Percentiles rank a stretch among this genome's conserved stretches.
These are phyloP conservation scores for Troilus luridus DNA, from an alignment of 2,888 invertebrate species.

Conservation along the genomic window DNA sequence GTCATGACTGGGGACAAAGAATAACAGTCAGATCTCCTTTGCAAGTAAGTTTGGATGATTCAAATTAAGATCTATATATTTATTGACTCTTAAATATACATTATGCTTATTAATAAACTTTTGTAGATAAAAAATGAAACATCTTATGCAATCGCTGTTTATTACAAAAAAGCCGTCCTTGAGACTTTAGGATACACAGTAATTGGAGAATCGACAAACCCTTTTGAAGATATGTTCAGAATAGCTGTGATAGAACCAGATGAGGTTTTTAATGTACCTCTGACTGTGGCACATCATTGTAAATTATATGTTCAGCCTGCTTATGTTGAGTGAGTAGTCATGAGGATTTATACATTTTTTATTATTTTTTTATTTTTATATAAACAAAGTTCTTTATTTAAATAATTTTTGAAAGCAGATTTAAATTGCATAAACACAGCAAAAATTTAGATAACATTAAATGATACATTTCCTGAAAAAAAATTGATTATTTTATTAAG, in stretches of 20 bases:
- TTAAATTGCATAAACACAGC: too few species aligned
- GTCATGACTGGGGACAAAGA: slow-evolving; percentile 74
- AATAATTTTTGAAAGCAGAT: background rate
- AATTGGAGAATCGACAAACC: slow-evolving; percentile 79
- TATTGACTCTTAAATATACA: background rate
- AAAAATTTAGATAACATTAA: too few species aligned
- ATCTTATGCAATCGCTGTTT: slow-evolving; percentile 81
- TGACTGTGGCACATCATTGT: slow-evolving; percentile 86
- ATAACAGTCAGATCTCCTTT: slow-evolving; percentile 82
- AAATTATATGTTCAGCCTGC: slow-evolving; percentile 82
- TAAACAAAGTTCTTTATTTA: background rate
- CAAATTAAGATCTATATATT: too few species aligned
- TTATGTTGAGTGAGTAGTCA: slow-evolving; percentile 69
- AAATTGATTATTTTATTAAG: too few species aligned
- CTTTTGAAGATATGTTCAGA: slow-evolving; percentile 82
- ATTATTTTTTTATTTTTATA: background rate
- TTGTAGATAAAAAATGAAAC: slow-evolving; percentile 82
- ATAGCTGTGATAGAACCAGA: slow-evolving; percentile 82
- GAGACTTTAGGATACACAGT: slow-evolving; percentile 77
- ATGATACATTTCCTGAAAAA: too few species aligned
- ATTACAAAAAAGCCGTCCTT: slow-evolving; percentile 80
- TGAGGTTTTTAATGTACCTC: slow-evolving; percentile 81
- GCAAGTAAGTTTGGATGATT: slow-evolving; percentile 72
- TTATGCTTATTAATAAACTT: background rate
- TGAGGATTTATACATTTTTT: background rate